phyloP scores from a whole-genome alignment of 1,140 invertebrate species.

The Capitella teleta region DNA sequence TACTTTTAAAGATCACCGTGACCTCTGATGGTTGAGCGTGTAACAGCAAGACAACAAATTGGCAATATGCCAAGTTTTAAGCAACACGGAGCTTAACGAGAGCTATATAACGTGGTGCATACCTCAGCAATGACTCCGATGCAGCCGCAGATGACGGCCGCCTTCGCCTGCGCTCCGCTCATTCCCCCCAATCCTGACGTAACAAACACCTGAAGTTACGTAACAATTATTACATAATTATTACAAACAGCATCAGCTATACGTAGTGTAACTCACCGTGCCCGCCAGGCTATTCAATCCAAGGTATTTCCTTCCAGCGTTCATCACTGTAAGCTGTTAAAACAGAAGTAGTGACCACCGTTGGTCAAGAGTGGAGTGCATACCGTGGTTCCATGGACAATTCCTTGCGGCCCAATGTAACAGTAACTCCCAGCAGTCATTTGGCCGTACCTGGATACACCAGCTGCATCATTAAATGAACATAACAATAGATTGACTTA shows the following conservation, averaged over 20 bases:
- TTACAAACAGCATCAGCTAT: background rate
- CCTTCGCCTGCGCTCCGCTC: constrained; percentile 60
- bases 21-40: too few species aligned
- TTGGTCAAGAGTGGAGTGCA: too few species aligned
- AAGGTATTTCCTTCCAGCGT: constrained; percentile 55
- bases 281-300: constrained; percentile 45
- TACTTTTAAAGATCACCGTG: too few species aligned
- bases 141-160: constrained; percentile 54
- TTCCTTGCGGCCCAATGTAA: constrained; percentile 62
- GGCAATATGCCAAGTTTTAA: too few species aligned
- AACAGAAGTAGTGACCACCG: too few species aligned
- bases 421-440: constrained; percentile 57
- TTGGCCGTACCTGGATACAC: constrained; percentile 43
- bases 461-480: background rate
- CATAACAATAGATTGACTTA: constrained; percentile 26
- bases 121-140: constrained; percentile 60
- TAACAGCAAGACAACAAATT: too few species aligned
- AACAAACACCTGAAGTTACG: constrained; percentile 46
- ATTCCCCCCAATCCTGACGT: constrained; percentile 59
- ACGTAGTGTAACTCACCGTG: constrained; percentile 33
- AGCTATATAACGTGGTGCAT: too few species aligned
- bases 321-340: constrained; percentile 52
- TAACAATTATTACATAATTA: background rate
- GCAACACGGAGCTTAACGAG: too few species aligned
- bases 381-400: constrained; percentile 60